Evolutionary conservation across 1,140 invertebrate genomes (phyloP), one percentile per base, ranked within the genome.

Genomic region (Meloidogyne hapla): DNA sequence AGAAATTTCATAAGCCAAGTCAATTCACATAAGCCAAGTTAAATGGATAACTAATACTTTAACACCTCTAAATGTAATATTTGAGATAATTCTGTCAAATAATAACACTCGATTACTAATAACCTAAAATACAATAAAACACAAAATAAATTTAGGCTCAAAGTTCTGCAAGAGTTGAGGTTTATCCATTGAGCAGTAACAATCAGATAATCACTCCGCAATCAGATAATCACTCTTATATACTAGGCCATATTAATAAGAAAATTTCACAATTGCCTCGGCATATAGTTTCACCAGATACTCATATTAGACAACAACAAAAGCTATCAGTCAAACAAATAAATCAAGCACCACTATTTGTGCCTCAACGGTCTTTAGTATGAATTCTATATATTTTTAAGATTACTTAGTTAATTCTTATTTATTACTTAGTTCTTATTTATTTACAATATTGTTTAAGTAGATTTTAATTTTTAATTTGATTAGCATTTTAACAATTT

Each of bases 81-180:
- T 33, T 6, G 9, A 33, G 33, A 33, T 33, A 33, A 33, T 33
- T 33, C 33, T 33, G 33, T 33, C 4, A 6, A 33, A 33, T 8
- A 33, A 33, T 6, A 33, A 33, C n/a, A 33, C 33, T 33, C 33
- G 33, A 33, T 33, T 64, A 25, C 12, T 12, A 64, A 25, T 9
- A 64, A 64, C 12, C 23, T 10, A 64, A 26, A 64, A 64, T 25
- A 64, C 62, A 64, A 64, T 64, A 26, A 64, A 64, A 64, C 23
- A 25, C 12, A 64, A 26, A 64, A 10, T 9, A 65, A 69, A 69
- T 76, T 76, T 64, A 85, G 84, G 83, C 79, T 40, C 79, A 85
- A 75, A 79, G 79, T 79, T 79, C 80, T 45, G 84, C 80, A 63
- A 81, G 78, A 42, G 83, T 85, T 72, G 85, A 87, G 69, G 84